These are phyloP conservation scores for Morbakka virulenta DNA, from an alignment of 30 jellyfish, hydroid and myxozoan species.

Conservation along the genomic window DNA sequence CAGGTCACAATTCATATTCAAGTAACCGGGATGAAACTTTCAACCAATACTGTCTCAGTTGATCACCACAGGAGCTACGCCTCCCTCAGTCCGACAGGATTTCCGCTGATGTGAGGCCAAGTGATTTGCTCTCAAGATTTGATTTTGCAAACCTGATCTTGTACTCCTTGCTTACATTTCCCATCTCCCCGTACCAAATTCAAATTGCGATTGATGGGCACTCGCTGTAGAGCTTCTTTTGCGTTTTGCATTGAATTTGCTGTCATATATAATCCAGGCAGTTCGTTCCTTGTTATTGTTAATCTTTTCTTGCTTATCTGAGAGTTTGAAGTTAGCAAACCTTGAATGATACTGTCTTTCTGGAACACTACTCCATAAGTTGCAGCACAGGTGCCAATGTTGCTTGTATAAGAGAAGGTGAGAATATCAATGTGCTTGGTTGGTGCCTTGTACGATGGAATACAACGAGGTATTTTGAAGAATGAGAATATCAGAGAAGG, in stretches of 20 bases:
- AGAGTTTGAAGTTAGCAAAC: slow-evolving; percentile 29
- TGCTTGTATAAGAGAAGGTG: neutral
- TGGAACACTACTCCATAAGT: slow-evolving; percentile 42
- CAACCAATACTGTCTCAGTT: no score
- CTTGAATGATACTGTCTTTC: slow-evolving; percentile 17
- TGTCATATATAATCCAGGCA: slow-evolving; percentile 29
- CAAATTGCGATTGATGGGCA: neutral
- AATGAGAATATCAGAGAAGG: no score
- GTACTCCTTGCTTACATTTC: neutral
- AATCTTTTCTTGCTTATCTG: slow-evolving; percentile 22
- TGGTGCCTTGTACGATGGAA: neutral
- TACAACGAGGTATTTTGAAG: neutral
- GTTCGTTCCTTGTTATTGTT: slow-evolving; percentile 53
- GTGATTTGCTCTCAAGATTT: no score
- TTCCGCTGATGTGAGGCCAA: no score
- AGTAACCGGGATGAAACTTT: no score
- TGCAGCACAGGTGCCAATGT: slow-evolving; percentile 30
- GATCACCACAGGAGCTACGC: no score
- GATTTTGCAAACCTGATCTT: no score
- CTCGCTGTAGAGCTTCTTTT: slow-evolving; percentile 1
- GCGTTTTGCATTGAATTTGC: slow-evolving; percentile 47
- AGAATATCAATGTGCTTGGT: neutral
- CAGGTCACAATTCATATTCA: no score
- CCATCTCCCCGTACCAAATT: slow-evolving; percentile 29
- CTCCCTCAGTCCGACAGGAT: no score